Conservation (phyloP, 2,888 invertebrate species). For the Calliscelio sp. region DNA sequence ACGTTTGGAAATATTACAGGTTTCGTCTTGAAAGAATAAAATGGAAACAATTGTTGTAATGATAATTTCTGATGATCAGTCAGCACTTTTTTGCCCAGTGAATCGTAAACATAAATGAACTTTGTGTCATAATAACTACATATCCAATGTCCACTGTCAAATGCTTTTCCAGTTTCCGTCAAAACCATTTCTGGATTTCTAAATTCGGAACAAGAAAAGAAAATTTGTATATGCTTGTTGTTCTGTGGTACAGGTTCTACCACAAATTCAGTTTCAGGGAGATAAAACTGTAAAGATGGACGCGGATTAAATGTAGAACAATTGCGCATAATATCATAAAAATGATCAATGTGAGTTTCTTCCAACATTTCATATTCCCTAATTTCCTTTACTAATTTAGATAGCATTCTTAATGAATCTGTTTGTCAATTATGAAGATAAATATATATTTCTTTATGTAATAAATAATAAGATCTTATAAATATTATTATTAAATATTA, state of each 20-base stretch:
- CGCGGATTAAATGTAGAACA: conserved; percentile 30
- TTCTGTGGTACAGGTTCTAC: conserved; percentile 29
- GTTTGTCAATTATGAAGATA: neutral
- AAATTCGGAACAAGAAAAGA: conserved; percentile 27
- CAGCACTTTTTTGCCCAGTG: conserved; percentile 15
- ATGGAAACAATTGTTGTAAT: conserved; percentile 38
- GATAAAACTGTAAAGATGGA: conserved; percentile 26
- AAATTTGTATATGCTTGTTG: conserved; percentile 44
- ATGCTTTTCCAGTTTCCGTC: neutral
- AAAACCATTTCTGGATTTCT: neutral
- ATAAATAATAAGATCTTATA: neutral
- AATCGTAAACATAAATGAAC: conserved; percentile 41
- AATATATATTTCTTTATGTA: neutral
- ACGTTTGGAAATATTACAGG: conserved; percentile 21
- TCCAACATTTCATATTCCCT: conserved; percentile 19
- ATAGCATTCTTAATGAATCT: neutral
- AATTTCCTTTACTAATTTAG: neutral
- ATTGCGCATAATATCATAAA: conserved; percentile 18
- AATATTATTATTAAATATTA: too few relatives aligned
- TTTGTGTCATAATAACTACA: conserved; percentile 49
- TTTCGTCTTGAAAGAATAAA: conserved; percentile 23
- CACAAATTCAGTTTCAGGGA: neutral
- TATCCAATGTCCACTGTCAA: conserved; percentile 36
- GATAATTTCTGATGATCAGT: conserved; percentile 12
- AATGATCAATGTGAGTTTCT: conserved; percentile 31